Percentiles rank a stretch among this genome's conserved stretches.
phyloP scores from a whole-genome alignment of 2,888 invertebrate genomes.

The Ennomos fuscantarius region DNA sequence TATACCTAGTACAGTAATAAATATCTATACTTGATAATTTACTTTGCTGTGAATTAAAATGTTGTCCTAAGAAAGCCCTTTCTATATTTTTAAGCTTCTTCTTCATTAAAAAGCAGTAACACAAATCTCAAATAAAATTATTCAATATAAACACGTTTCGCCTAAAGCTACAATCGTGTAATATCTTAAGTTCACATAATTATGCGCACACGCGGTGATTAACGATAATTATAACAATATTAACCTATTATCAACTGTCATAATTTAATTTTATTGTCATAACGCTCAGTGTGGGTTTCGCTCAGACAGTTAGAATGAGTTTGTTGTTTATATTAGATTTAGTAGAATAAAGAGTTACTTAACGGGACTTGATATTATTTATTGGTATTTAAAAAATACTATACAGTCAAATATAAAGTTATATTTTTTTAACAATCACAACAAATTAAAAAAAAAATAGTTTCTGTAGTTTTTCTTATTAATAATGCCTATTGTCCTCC shows the following conservation, averaged over 20 bases:
- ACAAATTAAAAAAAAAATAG: too few species aligned
- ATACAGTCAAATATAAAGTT: too few species aligned
- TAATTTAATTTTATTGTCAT: constrained; percentile 44
- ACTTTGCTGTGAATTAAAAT: too few species aligned
- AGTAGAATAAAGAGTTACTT: background rate
- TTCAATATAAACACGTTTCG: constrained; percentile 17
- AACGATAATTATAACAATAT: constrained; percentile 36
- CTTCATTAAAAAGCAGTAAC: constrained; percentile 10
- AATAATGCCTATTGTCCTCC: too few species aligned
- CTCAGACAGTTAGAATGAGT: constrained; percentile 23
- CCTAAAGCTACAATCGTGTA: constrained; percentile 20
- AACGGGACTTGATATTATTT: background rate
- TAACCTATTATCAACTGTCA: constrained; percentile 38
- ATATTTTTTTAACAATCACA: too few species aligned
- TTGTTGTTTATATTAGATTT: constrained; percentile 11
- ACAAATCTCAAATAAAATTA: constrained; percentile 8
- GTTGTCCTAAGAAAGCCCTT: background rate
- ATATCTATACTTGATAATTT: too few species aligned
- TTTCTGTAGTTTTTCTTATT: too few species aligned
- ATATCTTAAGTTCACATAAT: constrained; percentile 27
- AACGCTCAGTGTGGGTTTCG: constrained; percentile 30
- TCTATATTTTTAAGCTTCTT: background rate
- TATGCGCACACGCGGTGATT: constrained; percentile 25
- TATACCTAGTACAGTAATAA: too few species aligned
- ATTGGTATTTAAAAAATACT: background rate